Evolutionary conservation across 2,113 vertebrate species (phyloP).

Genomic region (Melanerpes aurifrons): DNA sequence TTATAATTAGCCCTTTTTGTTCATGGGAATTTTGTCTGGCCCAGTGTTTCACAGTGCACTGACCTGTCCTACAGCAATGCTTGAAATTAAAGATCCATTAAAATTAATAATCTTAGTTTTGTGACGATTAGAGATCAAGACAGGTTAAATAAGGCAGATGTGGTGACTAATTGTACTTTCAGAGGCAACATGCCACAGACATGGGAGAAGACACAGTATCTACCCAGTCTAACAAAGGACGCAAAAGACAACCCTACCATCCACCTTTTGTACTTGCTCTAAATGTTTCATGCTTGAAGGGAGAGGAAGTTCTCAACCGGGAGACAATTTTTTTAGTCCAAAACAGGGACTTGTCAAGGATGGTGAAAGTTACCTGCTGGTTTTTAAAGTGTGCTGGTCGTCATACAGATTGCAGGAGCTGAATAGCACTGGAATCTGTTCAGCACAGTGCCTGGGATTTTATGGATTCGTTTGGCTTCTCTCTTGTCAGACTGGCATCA

Average conservation of each 20-base stretch:
- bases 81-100: background rate
- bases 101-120: background rate
- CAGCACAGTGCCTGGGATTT: background rate
- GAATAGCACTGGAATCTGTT: background rate
- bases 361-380: background rate
- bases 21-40: background rate
- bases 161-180: background rate
- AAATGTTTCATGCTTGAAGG: background rate
- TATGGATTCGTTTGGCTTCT: conserved; percentile 5
- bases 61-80: background rate
- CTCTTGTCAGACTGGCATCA: background rate
- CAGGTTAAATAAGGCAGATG: background rate
- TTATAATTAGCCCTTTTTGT: background rate
- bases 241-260: background rate
- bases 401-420: background rate
- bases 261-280: background rate
- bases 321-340: background rate
- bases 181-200: background rate
- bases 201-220: too few relatives aligned
- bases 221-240: background rate
- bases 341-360: background rate
- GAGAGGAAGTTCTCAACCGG: background rate
- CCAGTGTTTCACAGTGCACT: background rate
- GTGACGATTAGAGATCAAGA: background rate
- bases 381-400: background rate